Evolutionary conservation across 2,888 invertebrate genomes (phyloP).

Genomic region (Gnatocerus cornutus): DNA sequence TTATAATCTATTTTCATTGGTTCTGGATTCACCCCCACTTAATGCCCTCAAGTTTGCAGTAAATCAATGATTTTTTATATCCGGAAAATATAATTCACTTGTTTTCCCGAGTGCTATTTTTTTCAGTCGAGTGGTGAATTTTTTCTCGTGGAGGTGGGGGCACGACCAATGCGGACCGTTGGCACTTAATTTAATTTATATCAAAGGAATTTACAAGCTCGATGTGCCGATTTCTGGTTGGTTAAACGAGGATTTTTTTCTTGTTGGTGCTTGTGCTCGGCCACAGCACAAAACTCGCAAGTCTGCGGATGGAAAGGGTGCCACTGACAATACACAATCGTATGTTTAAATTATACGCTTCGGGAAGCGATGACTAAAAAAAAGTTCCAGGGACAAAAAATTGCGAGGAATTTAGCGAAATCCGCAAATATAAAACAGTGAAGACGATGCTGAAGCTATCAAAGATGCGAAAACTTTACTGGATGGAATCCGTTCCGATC

Average conservation of each 20-base stretch:
- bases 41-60: conserved; percentile 57
- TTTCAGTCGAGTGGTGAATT: conserved; percentile 19
- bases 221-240: conserved; percentile 27
- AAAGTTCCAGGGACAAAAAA: too few species aligned
- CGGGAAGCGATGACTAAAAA: too few species aligned
- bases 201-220: conserved; percentile 27
- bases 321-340: conserved; percentile 10
- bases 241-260: conserved; percentile 21
- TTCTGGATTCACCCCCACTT: conserved; percentile 57
- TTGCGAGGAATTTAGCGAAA: too few species aligned
- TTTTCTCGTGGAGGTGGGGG: conserved; percentile 13
- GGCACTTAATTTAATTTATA: conserved; percentile 30
- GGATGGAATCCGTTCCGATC: too few species aligned
- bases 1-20: conserved; percentile 63
- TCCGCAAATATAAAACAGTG: too few species aligned
- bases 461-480: too few species aligned
- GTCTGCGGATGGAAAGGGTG: conserved; percentile 3
- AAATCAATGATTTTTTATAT: conserved; percentile 66
- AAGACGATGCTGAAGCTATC: too few species aligned
- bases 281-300: conserved; percentile 20
- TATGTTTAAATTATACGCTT: conserved; percentile 27
- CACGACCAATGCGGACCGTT: conserved; percentile 20
- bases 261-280: conserved; percentile 23
- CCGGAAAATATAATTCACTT: conserved; percentile 57
- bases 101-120: conserved; percentile 38